Evolutionary conservation across 2,797 vertebrate species (phyloP).

Genomic region (Ceryle rudis): DNA sequence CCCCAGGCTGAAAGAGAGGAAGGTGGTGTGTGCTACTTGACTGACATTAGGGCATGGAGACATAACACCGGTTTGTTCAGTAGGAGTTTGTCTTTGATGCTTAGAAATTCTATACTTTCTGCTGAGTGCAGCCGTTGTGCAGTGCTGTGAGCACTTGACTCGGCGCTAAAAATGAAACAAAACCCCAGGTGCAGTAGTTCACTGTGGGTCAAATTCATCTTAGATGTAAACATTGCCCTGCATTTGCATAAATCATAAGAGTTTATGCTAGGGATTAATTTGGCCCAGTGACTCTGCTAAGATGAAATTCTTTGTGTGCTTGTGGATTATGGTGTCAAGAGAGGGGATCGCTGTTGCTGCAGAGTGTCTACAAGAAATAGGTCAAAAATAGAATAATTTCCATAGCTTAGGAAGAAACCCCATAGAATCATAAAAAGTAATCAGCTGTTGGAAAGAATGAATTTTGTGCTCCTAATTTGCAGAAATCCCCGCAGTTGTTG

Average conservation of each 20-base stretch:
- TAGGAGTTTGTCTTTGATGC: background rate
- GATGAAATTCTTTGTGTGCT: constrained; percentile 14
- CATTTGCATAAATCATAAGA: background rate
- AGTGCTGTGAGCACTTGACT: background rate
- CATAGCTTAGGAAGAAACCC: constrained; percentile 6
- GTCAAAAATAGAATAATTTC: constrained; percentile 59
- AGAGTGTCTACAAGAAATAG: constrained; percentile 26
- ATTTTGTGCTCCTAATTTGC: constrained; percentile 60
- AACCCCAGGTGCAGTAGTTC: background rate
- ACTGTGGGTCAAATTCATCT: background rate
- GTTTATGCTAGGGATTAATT: constrained; percentile 18
- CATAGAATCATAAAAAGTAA: constrained; percentile 60
- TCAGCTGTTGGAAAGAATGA: constrained; percentile 61
- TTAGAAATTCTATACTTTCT: background rate
- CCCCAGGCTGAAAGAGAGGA: background rate
- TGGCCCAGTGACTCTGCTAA: background rate
- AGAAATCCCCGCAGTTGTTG: constrained; percentile 51
- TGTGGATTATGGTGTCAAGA: constrained; percentile 1
- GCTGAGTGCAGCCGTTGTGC: background rate
- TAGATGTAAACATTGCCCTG: background rate
- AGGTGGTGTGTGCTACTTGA: background rate
- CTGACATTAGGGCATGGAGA: background rate
- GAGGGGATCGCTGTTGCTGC: constrained; percentile 8
- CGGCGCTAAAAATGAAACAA: background rate
- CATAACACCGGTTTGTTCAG: background rate